phyloP scores from a whole-genome alignment of 2,888 invertebrate genomes.

The Rhingia rostrata region DNA sequence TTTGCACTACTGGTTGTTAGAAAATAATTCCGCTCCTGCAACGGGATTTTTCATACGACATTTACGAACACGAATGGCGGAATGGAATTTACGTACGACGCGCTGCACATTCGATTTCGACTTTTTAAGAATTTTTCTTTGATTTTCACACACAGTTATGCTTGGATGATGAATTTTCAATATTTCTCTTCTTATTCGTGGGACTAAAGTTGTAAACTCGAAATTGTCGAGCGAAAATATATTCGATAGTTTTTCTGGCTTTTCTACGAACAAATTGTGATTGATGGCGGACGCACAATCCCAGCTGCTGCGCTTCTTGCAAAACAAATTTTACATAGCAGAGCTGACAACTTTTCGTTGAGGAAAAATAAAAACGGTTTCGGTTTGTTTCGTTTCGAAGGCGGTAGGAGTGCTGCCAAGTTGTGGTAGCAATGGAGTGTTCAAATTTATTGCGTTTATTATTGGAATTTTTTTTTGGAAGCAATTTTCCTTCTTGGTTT shows the following conservation, averaged over 20 bases:
- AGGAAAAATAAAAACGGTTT: not conserved
- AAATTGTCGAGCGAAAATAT: constrained; percentile 4
- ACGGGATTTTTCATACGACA: constrained; percentile 62
- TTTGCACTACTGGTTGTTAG: constrained; percentile 4
- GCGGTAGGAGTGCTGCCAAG: constrained; percentile 38
- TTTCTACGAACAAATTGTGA: not conserved
- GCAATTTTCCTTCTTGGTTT: too few relatives aligned
- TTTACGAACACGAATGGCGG: constrained; percentile 59
- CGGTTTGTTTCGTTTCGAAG: not conserved
- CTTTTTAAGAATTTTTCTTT: not conserved
- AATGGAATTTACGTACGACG: constrained; percentile 32
- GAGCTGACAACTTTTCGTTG: constrained; percentile 17
- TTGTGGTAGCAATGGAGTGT: not conserved
- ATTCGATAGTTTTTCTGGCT: not conserved
- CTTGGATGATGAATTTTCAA: not conserved
- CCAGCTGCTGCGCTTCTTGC: constrained; percentile 67
- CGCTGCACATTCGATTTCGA: constrained; percentile 14
- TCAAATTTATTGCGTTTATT: too few relatives aligned
- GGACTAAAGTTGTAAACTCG: not conserved
- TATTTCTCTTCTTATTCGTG: not conserved
- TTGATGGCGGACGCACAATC: constrained; percentile 63
- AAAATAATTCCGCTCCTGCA: constrained; percentile 51
- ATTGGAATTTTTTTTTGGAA: too few relatives aligned
- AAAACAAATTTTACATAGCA: constrained; percentile 59
- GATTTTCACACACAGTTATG: not conserved